phyloP scores from a whole-genome alignment of 92 coral and sea anemone species.

The Epizoanthus stellaris region DNA sequence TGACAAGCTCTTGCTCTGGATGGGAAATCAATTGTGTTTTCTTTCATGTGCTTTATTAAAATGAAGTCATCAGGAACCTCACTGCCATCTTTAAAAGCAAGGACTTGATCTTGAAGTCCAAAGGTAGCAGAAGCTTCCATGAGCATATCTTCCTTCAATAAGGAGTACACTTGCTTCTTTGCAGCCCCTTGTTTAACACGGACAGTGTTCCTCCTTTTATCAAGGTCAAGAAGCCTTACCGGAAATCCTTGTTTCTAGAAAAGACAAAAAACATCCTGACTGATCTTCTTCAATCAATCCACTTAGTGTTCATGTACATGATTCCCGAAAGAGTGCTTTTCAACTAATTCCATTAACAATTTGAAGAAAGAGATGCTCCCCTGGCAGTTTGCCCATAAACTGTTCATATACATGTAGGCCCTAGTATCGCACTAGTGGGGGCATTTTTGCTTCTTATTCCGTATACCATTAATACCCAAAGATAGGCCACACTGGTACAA shows the following conservation, averaged over 20 bases:
- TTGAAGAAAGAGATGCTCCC: too few species aligned
- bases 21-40: slow-evolving; percentile 16
- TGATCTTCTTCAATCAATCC: not conserved
- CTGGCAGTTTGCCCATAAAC: too few species aligned
- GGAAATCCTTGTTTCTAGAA: slow-evolving; percentile 22
- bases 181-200: not conserved
- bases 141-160: slow-evolving; percentile 11
- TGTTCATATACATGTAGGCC: too few species aligned
- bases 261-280: not conserved
- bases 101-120: slow-evolving; percentile 6
- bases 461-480: too few species aligned
- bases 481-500: too few species aligned
- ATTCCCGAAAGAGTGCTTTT: too few species aligned
- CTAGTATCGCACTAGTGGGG: too few species aligned
- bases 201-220: not conserved
- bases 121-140: slow-evolving; percentile 3
- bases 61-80: slow-evolving; percentile 35
- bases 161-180: not conserved
- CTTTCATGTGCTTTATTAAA: not conserved
- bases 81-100: slow-evolving; percentile 24
- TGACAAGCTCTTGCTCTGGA: not conserved
- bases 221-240: slow-evolving; percentile 8
- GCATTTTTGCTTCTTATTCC: too few species aligned
- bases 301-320: too few species aligned
- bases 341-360: too few species aligned